phyloP scores from a whole-genome alignment of 2,113 vertebrate species.

The Dascyllus trimaculatus region DNA sequence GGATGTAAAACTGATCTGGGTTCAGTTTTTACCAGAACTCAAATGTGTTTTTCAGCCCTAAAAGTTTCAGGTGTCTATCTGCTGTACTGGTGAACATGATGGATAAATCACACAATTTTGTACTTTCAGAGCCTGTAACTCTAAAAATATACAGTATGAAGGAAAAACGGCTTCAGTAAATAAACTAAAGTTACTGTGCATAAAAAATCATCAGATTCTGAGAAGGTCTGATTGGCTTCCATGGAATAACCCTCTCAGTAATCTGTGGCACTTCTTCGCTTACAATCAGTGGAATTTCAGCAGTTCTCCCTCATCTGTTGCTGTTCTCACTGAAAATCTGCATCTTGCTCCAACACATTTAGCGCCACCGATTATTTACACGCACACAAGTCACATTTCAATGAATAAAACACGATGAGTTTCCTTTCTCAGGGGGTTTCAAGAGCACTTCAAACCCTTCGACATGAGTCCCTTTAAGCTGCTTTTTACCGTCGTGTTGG shows the following conservation, averaged over 20 bases:
- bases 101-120: too few species aligned
- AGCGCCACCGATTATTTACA: constrained; percentile 32
- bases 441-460: constrained; percentile 56
- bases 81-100: too few species aligned
- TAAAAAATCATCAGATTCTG: too few species aligned
- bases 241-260: not conserved
- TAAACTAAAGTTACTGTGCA: too few species aligned
- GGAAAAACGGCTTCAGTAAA: too few species aligned
- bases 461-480: constrained; percentile 49
- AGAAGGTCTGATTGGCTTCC: not conserved
- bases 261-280: constrained; percentile 43
- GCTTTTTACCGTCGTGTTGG: constrained; percentile 10
- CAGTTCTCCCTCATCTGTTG: not conserved
- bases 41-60: too few species aligned
- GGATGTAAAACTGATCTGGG: too few species aligned
- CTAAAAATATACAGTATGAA: too few species aligned
- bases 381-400: not conserved
- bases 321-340: constrained; percentile 8
- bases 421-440: constrained; percentile 16
- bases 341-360: constrained; percentile 23
- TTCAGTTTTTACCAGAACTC: too few species aligned
- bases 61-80: too few species aligned
- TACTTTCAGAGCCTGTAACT: too few species aligned
- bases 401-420: constrained; percentile 23
- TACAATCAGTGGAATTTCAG: constrained; percentile 18